Conservation (phyloP, 1,140 invertebrate genomes). For the Drosophila seguyi region DNA sequence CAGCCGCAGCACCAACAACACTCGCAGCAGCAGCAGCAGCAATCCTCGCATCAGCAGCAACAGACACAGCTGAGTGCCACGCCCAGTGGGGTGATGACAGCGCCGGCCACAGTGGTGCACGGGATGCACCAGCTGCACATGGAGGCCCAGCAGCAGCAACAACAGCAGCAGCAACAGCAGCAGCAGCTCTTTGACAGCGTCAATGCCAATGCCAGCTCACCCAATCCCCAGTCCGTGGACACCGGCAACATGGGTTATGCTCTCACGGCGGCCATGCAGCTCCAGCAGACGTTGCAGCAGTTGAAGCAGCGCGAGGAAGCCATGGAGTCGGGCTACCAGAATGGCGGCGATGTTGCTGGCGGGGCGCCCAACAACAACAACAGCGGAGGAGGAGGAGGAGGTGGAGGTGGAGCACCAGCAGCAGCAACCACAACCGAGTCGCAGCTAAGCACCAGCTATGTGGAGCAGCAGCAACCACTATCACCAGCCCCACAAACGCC, state of each 20-base stretch:
- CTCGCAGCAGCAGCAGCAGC: conserved; percentile 27
- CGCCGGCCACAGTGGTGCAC: conserved; percentile 78
- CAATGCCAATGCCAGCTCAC: conserved; percentile 69
- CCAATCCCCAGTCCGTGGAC: conserved; percentile 51
- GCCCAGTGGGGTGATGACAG: conserved; percentile 76
- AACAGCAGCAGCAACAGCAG: conserved; percentile 63
- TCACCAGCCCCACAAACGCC: conserved; percentile 55
- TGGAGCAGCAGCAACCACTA: conserved; percentile 63
- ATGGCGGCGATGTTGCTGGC: conserved; percentile 52
- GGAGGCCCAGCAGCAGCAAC: conserved; percentile 61
- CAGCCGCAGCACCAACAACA: conserved; percentile 24
- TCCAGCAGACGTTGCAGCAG: conserved; percentile 78
- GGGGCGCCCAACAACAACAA: conserved; percentile 28
- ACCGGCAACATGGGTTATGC: conserved; percentile 75
- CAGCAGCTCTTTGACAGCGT: conserved; percentile 66
- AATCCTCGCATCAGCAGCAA: conserved; percentile 30
- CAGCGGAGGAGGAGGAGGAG: conserved; percentile 35
- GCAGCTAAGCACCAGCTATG: conserved; percentile 62
- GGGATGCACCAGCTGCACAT: conserved; percentile 77
- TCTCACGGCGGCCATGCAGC: conserved; percentile 72
- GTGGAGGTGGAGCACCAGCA: conserved; percentile 13
- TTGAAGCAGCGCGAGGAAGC: conserved; percentile 78
- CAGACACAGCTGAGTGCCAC: conserved; percentile 45
- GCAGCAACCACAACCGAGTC: conserved; percentile 30
- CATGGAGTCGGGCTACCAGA: conserved; percentile 69